Percentiles rank a stretch among this genome's conserved stretches.
Conservation (phyloP, 2,888 invertebrate genomes). For the Mythimna albipuncta region DNA sequence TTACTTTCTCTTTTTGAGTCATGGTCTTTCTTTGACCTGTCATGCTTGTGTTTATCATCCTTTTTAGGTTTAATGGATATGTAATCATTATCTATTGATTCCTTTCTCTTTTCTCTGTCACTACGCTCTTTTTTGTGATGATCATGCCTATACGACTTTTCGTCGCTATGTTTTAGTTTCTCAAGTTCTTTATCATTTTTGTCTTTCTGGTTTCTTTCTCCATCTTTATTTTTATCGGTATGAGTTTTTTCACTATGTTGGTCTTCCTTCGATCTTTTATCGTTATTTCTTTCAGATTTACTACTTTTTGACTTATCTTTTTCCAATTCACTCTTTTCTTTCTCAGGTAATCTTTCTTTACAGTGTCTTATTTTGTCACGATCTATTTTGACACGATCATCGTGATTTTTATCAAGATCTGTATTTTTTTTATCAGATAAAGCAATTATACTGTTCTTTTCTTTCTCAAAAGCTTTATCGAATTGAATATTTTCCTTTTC, state of each 20-base stretch:
- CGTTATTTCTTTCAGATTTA: slow-evolving; percentile 73
- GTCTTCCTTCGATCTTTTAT: slow-evolving; percentile 78
- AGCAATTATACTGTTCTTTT: slow-evolving; percentile 68
- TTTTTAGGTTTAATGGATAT: slow-evolving; percentile 76
- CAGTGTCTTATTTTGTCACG: slow-evolving; percentile 81
- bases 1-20: slow-evolving; percentile 86
- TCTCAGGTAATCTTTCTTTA: slow-evolving; percentile 78
- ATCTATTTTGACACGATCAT: slow-evolving; percentile 82
- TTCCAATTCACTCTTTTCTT: slow-evolving; percentile 81
- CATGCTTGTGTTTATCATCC: slow-evolving; percentile 88
- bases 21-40: slow-evolving; percentile 81
- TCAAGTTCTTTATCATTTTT: slow-evolving; percentile 77
- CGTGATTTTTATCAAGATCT: slow-evolving; percentile 82
- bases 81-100: slow-evolving; percentile 73
- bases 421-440: slow-evolving; percentile 69
- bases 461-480: slow-evolving; percentile 82
- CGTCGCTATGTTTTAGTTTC: slow-evolving; percentile 79
- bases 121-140: slow-evolving; percentile 87
- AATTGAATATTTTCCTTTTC: slow-evolving; percentile 88
- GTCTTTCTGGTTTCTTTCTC: slow-evolving; percentile 76
- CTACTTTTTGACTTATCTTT: slow-evolving; percentile 77
- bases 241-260: slow-evolving; percentile 68
- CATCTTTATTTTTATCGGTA: slow-evolving; percentile 73
- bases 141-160: slow-evolving; percentile 85
- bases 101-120: slow-evolving; percentile 83